These are phyloP conservation scores for Chondrosia reniformis DNA, from an alignment of 37 sponge, comb jelly and placozoan species.

Conservation along the genomic window DNA sequence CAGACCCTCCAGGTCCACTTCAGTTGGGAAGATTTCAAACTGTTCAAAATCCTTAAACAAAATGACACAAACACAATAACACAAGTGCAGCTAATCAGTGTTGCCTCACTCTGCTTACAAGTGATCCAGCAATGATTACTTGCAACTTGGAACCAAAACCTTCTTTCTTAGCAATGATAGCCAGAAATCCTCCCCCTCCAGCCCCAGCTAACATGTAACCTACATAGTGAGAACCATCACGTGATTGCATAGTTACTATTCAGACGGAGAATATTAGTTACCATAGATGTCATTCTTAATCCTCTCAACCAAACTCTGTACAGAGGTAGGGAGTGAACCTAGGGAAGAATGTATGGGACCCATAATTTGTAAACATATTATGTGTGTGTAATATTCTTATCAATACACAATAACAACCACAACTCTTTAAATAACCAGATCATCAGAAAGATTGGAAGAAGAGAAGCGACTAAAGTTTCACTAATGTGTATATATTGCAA, in stretches of 20 bases:
- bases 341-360: too few relatives aligned
- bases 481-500: neutral
- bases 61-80: too few relatives aligned
- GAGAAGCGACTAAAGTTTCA: too few relatives aligned
- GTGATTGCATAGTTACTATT: neutral
- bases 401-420: too few relatives aligned
- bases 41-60: too few relatives aligned
- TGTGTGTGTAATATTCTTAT: too few relatives aligned
- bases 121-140: conserved; percentile 29
- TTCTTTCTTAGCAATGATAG: conserved; percentile 41
- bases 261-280: too few relatives aligned
- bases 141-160: conserved; percentile 24
- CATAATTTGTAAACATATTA: too few relatives aligned
- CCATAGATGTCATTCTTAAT: conserved; percentile 26
- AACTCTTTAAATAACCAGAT: conserved; percentile 36
- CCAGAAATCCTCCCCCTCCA: conserved; percentile 81
- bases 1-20: conserved; percentile 47
- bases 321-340: conserved; percentile 29
- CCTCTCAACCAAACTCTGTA: conserved; percentile 7
- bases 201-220: conserved; percentile 75
- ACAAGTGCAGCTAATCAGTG: neutral
- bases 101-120: conserved; percentile 26
- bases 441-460: neutral
- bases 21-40: conserved; percentile 41
- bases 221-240: conserved; percentile 4